Conservation (phyloP, 1,140 invertebrate species). For the Lepidostoma basale region DNA sequence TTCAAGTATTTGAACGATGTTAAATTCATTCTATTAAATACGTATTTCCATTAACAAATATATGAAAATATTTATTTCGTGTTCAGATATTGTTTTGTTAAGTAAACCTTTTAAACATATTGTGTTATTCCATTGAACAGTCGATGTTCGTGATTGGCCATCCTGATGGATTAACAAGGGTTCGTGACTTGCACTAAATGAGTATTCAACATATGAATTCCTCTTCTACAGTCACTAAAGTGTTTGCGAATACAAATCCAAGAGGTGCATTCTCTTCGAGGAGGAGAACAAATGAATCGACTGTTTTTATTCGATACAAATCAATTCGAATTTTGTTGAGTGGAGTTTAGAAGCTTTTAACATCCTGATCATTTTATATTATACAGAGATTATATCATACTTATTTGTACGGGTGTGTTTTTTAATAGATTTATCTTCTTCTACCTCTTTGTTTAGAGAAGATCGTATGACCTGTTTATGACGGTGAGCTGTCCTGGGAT, state of each 20-base stretch:
- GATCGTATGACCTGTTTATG: no score
- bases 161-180: constrained; percentile 41
- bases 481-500: no score
- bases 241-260: not conserved
- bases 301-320: not conserved
- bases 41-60: no score
- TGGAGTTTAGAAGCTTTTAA: not conserved
- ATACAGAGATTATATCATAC: not conserved
- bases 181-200: constrained; percentile 40
- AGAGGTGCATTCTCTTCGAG: not conserved
- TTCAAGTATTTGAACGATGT: no score
- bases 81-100: no score
- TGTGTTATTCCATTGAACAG: constrained; percentile 29
- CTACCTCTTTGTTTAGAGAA: no score
- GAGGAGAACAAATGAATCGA: constrained; percentile 9
- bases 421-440: not conserved
- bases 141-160: not conserved
- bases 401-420: not conserved
- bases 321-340: not conserved
- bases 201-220: not conserved
- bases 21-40: no score
- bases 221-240: not conserved
- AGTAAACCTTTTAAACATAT: constrained; percentile 33
- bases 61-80: no score
- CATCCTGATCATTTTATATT: not conserved